Percentiles rank a stretch among this genome's conserved stretches.
These are phyloP conservation scores for Mya arenaria DNA, from an alignment of 1,140 invertebrate genomes.

Conservation along the genomic window DNA sequence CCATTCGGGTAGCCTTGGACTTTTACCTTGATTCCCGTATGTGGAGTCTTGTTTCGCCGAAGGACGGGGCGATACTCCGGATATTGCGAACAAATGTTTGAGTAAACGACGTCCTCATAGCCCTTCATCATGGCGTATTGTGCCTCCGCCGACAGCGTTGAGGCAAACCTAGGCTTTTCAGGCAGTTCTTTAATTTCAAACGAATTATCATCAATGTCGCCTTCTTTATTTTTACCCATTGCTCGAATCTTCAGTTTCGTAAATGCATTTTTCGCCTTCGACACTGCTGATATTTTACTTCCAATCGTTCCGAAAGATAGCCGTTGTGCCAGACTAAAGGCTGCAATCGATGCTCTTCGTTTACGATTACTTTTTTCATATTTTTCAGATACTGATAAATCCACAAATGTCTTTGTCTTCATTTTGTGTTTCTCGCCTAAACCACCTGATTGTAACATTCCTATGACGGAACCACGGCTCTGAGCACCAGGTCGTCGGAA, in stretches of 20 bases:
- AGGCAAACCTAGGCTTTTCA: slow-evolving; percentile 69
- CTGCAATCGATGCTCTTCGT: too few species aligned
- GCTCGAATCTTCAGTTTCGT: slow-evolving; percentile 18
- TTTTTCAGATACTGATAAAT: too few species aligned
- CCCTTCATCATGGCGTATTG: slow-evolving; percentile 78
- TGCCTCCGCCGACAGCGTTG: slow-evolving; percentile 73
- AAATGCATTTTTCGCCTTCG: slow-evolving; percentile 61
- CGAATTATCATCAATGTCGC: slow-evolving; percentile 50
- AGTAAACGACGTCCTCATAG: slow-evolving; percentile 74
- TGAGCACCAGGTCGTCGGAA: too few species aligned
- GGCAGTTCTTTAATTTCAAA: slow-evolving; percentile 70
- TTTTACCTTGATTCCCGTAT: background rate
- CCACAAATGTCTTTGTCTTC: too few species aligned
- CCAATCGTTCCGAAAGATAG: slow-evolving; percentile 49
- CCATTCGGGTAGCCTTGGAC: background rate
- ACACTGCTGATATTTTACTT: slow-evolving; percentile 47
- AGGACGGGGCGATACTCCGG: slow-evolving; percentile 62
- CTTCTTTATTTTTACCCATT: slow-evolving; percentile 6
- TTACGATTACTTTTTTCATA: too few species aligned
- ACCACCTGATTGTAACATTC: too few species aligned
- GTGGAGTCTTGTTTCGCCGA: slow-evolving; percentile 68
- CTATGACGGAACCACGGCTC: too few species aligned
- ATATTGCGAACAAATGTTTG: slow-evolving; percentile 56
- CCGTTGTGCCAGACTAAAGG: too few species aligned
- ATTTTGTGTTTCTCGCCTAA: too few species aligned